phyloP scores from a whole-genome alignment of 1,140 invertebrate genomes.

The Leptopilina clavipes region DNA sequence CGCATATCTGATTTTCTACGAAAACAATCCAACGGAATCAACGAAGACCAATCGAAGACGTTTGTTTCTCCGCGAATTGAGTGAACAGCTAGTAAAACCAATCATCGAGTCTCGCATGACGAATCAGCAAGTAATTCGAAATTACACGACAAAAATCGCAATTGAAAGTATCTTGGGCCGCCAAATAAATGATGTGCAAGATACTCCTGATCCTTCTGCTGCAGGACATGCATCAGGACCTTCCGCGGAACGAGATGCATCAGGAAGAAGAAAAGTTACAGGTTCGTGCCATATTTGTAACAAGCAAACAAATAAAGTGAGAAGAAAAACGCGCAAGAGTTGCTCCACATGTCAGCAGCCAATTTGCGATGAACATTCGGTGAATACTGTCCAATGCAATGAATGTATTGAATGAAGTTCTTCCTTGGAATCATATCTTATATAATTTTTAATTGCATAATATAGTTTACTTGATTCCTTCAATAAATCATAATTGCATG shows the following conservation, averaged over 20 bases:
- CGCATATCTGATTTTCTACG: conserved; percentile 44
- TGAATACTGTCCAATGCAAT: too few relatives aligned
- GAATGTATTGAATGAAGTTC: too few relatives aligned
- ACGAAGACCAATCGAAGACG: conserved; percentile 41
- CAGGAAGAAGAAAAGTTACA: conserved; percentile 22
- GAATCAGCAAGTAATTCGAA: conserved; percentile 34
- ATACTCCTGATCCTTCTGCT: background rate
- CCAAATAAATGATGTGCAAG: background rate
- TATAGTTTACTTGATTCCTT: too few relatives aligned
- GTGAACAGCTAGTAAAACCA: conserved; percentile 43
- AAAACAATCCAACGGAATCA: conserved; percentile 42
- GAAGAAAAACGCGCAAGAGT: conserved; percentile 45
- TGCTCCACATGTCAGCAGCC: conserved; percentile 40
- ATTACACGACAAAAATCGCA: conserved; percentile 32
- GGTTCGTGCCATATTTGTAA: conserved; percentile 42
- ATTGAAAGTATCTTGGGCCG: conserved; percentile 35
- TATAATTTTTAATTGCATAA: too few relatives aligned
- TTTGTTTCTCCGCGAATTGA: conserved; percentile 37
- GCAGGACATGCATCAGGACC: conserved; percentile 11
- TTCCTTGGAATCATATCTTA: too few relatives aligned
- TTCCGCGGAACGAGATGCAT: background rate
- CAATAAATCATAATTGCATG: too few relatives aligned
- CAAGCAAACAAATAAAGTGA: conserved; percentile 29
- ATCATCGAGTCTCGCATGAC: conserved; percentile 31
- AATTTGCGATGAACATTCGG: conserved; percentile 29